Percentiles rank a stretch among this genome's conserved stretches.
These are phyloP conservation scores for Drosophila sucinea DNA, from an alignment of 1,140 invertebrate species.

Conservation along the genomic window DNA sequence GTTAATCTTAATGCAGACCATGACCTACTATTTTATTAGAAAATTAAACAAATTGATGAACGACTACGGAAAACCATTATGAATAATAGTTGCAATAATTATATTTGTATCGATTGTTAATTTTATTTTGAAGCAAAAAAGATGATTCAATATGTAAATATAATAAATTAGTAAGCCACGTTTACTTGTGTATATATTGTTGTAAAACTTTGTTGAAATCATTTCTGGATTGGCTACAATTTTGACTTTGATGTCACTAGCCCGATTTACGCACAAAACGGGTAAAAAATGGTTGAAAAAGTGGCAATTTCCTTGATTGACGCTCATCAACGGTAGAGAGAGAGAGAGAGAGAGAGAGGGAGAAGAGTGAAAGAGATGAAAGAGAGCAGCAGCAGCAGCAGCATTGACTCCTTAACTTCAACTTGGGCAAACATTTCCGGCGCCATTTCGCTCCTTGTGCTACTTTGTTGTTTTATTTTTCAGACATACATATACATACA, in stretches of 20 bases:
- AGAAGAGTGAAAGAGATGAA: neutral
- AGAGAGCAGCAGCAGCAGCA: slow-evolving; percentile 28
- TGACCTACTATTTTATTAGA: too few species aligned
- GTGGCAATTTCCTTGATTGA: slow-evolving; percentile 80
- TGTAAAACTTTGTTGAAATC: neutral
- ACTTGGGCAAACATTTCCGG: slow-evolving; percentile 69
- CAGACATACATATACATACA: slow-evolving; percentile 12
- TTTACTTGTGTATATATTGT: too few species aligned
- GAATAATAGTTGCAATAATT: too few species aligned
- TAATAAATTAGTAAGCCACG: too few species aligned
- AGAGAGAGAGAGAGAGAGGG: neutral
- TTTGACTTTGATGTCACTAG: slow-evolving; percentile 41
- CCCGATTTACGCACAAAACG: slow-evolving; percentile 51
- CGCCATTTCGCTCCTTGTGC: slow-evolving; percentile 57
- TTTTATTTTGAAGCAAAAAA: too few species aligned
- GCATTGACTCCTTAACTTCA: slow-evolving; percentile 52
- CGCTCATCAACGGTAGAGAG: slow-evolving; percentile 58
- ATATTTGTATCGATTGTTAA: too few species aligned
- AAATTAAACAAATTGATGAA: too few species aligned
- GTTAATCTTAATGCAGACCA: too few species aligned
- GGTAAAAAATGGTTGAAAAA: slow-evolving; percentile 77
- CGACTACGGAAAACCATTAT: too few species aligned
- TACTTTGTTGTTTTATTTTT: slow-evolving; percentile 40
- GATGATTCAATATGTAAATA: too few species aligned
- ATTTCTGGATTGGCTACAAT: slow-evolving; percentile 14